These are phyloP conservation scores for Dolichotis patagonum DNA, from an alignment of 2,113 vertebrate species.

Conservation along the genomic window DNA sequence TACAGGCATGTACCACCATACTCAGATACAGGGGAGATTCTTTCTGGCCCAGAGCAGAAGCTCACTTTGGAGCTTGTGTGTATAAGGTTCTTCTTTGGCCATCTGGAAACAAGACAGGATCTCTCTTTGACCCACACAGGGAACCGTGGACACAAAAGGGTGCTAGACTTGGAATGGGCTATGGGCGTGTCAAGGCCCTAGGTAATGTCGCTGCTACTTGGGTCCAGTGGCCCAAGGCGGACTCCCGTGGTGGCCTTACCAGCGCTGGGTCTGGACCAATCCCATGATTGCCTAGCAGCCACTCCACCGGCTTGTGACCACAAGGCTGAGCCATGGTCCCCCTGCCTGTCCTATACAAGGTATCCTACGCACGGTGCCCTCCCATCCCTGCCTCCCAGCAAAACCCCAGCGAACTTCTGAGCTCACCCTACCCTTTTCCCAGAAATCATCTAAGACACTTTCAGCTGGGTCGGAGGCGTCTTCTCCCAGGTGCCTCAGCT, in stretches of 20 bases:
- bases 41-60: background rate
- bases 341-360: background rate
- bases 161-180: background rate
- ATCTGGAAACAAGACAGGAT: too few relatives aligned
- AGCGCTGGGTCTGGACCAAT: background rate
- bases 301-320: background rate
- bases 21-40: background rate
- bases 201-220: accelerated
- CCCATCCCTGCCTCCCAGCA: background rate
- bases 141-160: background rate
- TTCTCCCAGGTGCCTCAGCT: background rate
- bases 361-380: background rate
- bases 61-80: accelerated
- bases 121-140: background rate
- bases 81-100: background rate
- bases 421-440: background rate
- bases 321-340: background rate
- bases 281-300: background rate
- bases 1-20: background rate
- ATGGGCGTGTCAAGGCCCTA: accelerated
- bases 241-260: background rate
- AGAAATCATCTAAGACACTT: background rate
- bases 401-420: background rate
- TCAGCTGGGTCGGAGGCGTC: background rate
- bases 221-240: background rate